phyloP scores from a whole-genome alignment of 2,797 vertebrate species.

The Tadarida brasiliensis region DNA sequence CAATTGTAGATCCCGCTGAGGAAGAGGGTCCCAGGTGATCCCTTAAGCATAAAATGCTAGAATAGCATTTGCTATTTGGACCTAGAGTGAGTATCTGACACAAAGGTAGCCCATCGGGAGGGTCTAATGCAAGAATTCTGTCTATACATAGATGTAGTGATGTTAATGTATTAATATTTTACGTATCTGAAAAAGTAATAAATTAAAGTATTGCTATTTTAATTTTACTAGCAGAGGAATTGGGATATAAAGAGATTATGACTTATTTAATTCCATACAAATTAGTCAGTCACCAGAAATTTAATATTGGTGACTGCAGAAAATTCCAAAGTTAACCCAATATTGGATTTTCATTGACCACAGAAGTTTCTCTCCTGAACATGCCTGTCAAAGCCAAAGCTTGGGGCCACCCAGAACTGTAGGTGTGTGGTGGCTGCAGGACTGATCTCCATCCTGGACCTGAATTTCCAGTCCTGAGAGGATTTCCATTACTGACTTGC shows the following conservation, averaged over 20 bases:
- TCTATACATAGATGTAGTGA: not conserved
- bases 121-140: not conserved
- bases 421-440: not conserved
- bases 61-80: not conserved
- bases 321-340: not conserved
- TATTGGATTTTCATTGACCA: not conserved
- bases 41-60: not conserved
- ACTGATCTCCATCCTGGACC: not conserved
- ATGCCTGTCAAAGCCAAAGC: not conserved
- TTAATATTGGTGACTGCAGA: not conserved
- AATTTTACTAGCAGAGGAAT: not conserved
- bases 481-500: not conserved
- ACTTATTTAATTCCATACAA: not conserved
- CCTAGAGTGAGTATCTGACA: not conserved
- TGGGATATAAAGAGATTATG: slow-evolving; percentile 7
- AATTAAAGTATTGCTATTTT: not conserved
- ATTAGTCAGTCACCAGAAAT: slow-evolving; percentile 5
- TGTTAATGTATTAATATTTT: not conserved
- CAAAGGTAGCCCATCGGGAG: not conserved
- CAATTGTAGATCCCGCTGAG: not conserved
- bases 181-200: not conserved
- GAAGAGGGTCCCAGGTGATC: not conserved
- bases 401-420: not conserved
- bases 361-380: not conserved
- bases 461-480: not conserved